Conservation (phyloP, 1,140 invertebrate species). For the Chlorops oryzae region DNA sequence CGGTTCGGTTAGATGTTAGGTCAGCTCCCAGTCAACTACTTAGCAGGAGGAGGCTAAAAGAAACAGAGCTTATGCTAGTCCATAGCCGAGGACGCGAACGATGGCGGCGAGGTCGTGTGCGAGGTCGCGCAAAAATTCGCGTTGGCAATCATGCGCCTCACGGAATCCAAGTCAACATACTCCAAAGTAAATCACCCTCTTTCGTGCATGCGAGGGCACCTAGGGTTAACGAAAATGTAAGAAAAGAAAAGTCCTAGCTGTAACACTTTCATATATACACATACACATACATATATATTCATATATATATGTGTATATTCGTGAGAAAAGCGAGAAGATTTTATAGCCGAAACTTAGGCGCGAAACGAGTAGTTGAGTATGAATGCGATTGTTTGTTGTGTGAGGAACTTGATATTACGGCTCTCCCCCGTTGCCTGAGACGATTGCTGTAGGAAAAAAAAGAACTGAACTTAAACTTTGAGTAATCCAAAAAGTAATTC, state of each 20-base stretch:
- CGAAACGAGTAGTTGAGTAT: too few species aligned
- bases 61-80: too few species aligned
- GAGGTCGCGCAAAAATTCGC: too few species aligned
- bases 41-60: too few species aligned
- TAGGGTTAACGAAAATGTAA: background rate
- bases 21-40: too few species aligned
- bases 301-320: background rate
- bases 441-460: background rate
- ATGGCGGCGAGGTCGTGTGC: background rate
- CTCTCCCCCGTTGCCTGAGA: too few species aligned
- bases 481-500: constrained; percentile 38
- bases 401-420: too few species aligned
- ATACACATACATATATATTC: background rate
- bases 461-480: constrained; percentile 37
- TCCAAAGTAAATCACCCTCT: background rate
- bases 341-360: background rate
- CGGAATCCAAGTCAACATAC: constrained; percentile 6
- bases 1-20: too few species aligned
- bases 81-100: background rate
- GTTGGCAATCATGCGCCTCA: background rate
- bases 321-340: background rate
- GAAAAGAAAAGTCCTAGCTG: too few species aligned
- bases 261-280: too few species aligned
- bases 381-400: too few species aligned
- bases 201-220: background rate